Evolutionary conservation across 2,888 invertebrate species (phyloP).

Genomic region (Dimorphilus gyrociliatus): DNA sequence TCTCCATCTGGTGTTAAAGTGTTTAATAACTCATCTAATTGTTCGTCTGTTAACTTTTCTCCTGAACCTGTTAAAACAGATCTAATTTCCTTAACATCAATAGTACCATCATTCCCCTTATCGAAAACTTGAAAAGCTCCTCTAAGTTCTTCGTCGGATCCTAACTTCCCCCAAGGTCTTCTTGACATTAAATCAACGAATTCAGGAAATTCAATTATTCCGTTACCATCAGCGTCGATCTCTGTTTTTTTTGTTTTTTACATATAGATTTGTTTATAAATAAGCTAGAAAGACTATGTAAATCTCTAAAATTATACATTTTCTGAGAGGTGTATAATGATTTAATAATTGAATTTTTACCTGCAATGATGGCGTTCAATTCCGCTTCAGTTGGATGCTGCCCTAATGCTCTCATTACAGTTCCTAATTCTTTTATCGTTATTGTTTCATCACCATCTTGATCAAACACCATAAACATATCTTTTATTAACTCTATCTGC

Average conservation of each 20-base stretch:
- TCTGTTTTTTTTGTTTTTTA: too few species aligned
- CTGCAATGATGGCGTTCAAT: slow-evolving; percentile 98
- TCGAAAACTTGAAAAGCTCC: slow-evolving; percentile 93
- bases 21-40: slow-evolving; percentile 4
- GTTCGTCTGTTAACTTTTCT: slow-evolving; percentile 90
- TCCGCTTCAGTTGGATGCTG: slow-evolving; percentile 99
- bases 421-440: slow-evolving; percentile 97
- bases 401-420: slow-evolving; percentile 91
- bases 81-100: too few species aligned
- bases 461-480: slow-evolving; percentile 97
- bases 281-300: too few species aligned
- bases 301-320: too few species aligned
- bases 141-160: slow-evolving; percentile 96
- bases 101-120: too few species aligned
- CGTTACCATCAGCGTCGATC: slow-evolving; percentile 46
- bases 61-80: slow-evolving; percentile 99
- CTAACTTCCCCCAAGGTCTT: slow-evolving; percentile 73
- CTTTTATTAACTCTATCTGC: too few species aligned
- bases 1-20: slow-evolving; percentile 1
- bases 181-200: slow-evolving; percentile 9
- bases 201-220: slow-evolving; percentile 8
- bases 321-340: too few species aligned
- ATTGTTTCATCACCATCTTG: slow-evolving; percentile 98
- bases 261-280: too few species aligned
- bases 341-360: too few species aligned